These are phyloP conservation scores for Mongoloraphidia duomilia DNA, from an alignment of 2,888 invertebrate species.

Conservation along the genomic window DNA sequence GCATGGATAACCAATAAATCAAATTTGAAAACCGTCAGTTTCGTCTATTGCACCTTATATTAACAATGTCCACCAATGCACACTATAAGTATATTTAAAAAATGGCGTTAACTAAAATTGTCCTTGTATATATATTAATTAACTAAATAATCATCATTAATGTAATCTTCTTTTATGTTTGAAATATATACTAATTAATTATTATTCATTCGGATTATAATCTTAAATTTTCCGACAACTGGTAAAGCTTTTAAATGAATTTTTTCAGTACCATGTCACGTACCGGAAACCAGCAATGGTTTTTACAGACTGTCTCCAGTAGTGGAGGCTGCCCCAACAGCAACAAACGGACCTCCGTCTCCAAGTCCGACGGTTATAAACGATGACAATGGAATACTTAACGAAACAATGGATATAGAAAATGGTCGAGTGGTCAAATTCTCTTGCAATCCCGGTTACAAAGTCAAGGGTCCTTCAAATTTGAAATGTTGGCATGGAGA, in stretches of 20 bases:
- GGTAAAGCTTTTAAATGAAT: not conserved
- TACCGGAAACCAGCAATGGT: slow-evolving; percentile 54
- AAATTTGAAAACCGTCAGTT: no score
- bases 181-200: not conserved
- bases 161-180: not conserved
- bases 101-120: no score
- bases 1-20: no score
- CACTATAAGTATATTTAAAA: no score
- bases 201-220: not conserved
- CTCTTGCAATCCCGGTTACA: slow-evolving; percentile 59
- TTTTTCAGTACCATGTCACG: slow-evolving; percentile 49
- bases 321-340: slow-evolving; percentile 22
- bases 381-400: slow-evolving; percentile 38
- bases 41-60: no score
- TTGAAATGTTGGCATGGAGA: slow-evolving; percentile 68
- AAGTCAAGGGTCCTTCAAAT: slow-evolving; percentile 49
- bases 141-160: not conserved
- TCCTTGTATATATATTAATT: no score
- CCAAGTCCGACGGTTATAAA: slow-evolving; percentile 13
- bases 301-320: slow-evolving; percentile 39
- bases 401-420: slow-evolving; percentile 42
- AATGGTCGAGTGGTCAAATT: slow-evolving; percentile 64
- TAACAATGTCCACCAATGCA: no score
- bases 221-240: not conserved
- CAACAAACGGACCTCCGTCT: slow-evolving; percentile 23